Evolutionary conservation across 1,140 invertebrate genomes (phyloP).

Genomic region (Hylaeus volcanicus): DNA sequence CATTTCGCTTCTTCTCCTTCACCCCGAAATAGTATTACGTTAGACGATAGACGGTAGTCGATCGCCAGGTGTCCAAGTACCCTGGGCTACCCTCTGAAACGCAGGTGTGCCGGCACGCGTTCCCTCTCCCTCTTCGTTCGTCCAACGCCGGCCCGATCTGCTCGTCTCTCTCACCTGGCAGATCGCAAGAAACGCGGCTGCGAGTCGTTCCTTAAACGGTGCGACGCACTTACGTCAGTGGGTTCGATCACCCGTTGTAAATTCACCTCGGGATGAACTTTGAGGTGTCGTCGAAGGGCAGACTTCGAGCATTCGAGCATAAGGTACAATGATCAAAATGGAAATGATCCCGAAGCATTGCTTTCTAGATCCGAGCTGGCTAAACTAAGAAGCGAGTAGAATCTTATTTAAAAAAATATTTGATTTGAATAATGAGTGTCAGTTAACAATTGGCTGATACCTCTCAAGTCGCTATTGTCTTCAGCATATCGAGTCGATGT

Average conservation of each 20-base stretch:
- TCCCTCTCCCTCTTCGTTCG: conserved; percentile 18
- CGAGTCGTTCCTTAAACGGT: conserved; percentile 1
- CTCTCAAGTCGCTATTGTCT: too few relatives aligned
- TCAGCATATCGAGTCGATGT: background rate
- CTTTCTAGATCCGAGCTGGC: too few relatives aligned
- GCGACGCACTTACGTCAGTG: conserved; percentile 21
- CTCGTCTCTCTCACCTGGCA: background rate
- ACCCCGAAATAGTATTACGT: conserved; percentile 60
- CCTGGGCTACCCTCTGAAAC: conserved; percentile 52
- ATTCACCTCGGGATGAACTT: background rate
- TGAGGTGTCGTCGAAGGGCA: too few relatives aligned
- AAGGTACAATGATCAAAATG: too few relatives aligned
- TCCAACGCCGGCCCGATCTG: background rate
- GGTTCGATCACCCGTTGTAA: conserved; percentile 1
- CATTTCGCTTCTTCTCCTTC: conserved; percentile 46
- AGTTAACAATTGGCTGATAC: too few relatives aligned
- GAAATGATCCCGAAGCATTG: too few relatives aligned
- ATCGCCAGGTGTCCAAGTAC: conserved; percentile 65
- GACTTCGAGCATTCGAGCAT: too few relatives aligned
- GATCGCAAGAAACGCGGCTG: conserved; percentile 29
- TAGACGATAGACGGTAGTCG: conserved; percentile 53
- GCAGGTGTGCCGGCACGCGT: conserved; percentile 69
- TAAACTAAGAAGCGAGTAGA: too few relatives aligned
- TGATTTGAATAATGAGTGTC: too few relatives aligned
- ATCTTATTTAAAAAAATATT: too few relatives aligned